A percentile compares a stretch with the other conserved stretches of the same genome.
These are phyloP conservation scores for Oryctes rhinoceros DNA, from an alignment of 1,140 invertebrate species.

Conservation along the genomic window DNA sequence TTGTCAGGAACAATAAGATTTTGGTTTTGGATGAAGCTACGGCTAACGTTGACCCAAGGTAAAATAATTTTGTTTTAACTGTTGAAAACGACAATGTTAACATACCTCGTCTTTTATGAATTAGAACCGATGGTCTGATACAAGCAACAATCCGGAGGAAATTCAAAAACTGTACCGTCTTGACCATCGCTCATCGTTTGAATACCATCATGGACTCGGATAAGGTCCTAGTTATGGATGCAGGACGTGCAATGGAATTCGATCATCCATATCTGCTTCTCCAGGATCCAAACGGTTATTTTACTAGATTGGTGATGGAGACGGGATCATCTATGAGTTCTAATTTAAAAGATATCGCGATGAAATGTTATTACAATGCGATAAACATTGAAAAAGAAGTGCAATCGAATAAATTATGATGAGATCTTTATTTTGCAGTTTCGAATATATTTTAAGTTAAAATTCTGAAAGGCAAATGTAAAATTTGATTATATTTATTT, in stretches of 20 bases:
- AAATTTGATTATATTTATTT: too few relatives aligned
- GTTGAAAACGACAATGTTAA: constrained; percentile 25
- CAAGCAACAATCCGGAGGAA: constrained; percentile 75
- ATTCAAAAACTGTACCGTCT: constrained; percentile 76
- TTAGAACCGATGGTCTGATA: constrained; percentile 72
- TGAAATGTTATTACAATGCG: background rate
- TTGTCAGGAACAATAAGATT: constrained; percentile 68
- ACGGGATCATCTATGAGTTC: constrained; percentile 61
- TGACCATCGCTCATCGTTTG: constrained; percentile 84
- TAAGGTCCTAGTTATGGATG: constrained; percentile 75
- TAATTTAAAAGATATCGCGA: constrained; percentile 46
- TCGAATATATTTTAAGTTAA: too few relatives aligned
- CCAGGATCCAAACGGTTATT: constrained; percentile 68
- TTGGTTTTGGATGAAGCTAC: constrained; percentile 71
- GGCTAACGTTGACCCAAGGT: constrained; percentile 70
- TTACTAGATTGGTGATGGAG: constrained; percentile 74
- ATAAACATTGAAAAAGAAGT: background rate
- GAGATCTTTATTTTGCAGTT: too few relatives aligned
- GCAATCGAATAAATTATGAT: background rate
- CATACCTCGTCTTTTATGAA: constrained; percentile 52
- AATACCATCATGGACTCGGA: constrained; percentile 81
- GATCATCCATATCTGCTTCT: constrained; percentile 72
- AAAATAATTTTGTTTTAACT: constrained; percentile 41
- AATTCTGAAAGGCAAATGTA: too few relatives aligned
- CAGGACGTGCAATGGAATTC: constrained; percentile 72